Conservation (phyloP, 2,113 vertebrate genomes). For the Pangasianodon gigas region DNA sequence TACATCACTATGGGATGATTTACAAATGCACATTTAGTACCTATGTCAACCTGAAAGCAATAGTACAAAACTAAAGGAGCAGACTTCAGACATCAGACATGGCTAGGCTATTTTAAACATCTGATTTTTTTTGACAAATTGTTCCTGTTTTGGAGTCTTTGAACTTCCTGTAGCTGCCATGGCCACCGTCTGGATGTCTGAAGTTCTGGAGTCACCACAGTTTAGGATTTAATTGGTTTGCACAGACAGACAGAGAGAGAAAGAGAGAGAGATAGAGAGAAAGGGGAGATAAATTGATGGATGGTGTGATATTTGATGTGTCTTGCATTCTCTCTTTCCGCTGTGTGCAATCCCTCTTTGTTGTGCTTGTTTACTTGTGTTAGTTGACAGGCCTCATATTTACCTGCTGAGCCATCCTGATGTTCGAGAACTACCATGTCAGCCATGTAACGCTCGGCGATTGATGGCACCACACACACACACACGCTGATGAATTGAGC, state of each 20-base stretch:
- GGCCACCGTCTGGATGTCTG: not conserved
- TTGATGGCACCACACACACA: not conserved
- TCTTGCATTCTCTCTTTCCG: not conserved
- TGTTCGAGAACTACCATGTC: not conserved
- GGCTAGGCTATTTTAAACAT: not conserved
- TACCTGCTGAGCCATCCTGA: conserved; percentile 32
- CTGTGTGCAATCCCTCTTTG: conserved; percentile 19
- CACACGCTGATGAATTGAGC: conserved; percentile 6
- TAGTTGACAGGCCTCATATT: conserved; percentile 36
- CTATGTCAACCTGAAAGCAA: not conserved
- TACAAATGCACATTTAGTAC: not conserved
- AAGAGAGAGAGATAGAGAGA: not conserved
- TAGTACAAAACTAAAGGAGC: not conserved
- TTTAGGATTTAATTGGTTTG: conserved; percentile 5
- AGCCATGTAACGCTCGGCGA: conserved; percentile 13
- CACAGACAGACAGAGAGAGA: not conserved
- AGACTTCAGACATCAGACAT: not conserved
- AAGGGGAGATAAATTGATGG: conserved; percentile 3
- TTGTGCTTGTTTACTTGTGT: conserved; percentile 36
- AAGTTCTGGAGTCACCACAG: not conserved
- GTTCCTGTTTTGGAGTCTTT: not conserved
- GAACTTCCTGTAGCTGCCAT: not conserved
- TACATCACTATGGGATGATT: not conserved
- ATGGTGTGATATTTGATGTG: conserved; percentile 24
- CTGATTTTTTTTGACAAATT: not conserved